Evolutionary conservation across 2,888 invertebrate species (phyloP).

Genomic region (Argynnis bischoffii): DNA sequence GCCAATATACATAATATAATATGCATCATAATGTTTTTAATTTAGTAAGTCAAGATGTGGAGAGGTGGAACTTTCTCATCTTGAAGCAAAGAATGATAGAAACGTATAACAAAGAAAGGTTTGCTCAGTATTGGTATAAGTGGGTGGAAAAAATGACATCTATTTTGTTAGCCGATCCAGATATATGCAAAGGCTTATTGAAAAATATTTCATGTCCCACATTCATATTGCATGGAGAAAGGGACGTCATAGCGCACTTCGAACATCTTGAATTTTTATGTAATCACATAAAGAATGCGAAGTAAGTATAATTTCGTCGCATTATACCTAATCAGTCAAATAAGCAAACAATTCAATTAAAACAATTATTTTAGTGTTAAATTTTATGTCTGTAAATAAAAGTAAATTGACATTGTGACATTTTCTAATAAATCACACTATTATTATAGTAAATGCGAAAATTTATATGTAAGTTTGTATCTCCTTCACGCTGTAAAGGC

Average conservation of each 20-base stretch:
- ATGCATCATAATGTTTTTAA: neutral
- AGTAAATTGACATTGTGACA: no score
- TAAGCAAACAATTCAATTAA: no score
- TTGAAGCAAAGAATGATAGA: constrained; percentile 82
- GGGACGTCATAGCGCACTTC: constrained; percentile 16
- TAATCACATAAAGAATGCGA: constrained; percentile 25
- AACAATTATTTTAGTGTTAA: no score
- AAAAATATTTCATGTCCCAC: constrained; percentile 78
- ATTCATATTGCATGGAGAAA: constrained; percentile 23
- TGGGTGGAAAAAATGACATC: constrained; percentile 84
- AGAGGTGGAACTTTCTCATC: constrained; percentile 88
- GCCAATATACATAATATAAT: no score
- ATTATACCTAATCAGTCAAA: no score
- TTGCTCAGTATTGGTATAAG: constrained; percentile 83
- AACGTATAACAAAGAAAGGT: constrained; percentile 86
- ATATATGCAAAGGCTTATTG: constrained; percentile 84
- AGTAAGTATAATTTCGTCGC: constrained; percentile 24
- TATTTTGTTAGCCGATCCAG: constrained; percentile 58
- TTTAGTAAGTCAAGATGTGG: constrained; percentile 83
- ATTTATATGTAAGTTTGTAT: no score
- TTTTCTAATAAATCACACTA: no score
- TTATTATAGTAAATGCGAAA: no score
- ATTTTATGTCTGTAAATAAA: no score
- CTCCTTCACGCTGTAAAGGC: no score
- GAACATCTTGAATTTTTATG: constrained; percentile 16